Evolutionary conservation across 2,888 invertebrate genomes (phyloP).

Genomic region (Poecilobothrus nobilitatus): DNA sequence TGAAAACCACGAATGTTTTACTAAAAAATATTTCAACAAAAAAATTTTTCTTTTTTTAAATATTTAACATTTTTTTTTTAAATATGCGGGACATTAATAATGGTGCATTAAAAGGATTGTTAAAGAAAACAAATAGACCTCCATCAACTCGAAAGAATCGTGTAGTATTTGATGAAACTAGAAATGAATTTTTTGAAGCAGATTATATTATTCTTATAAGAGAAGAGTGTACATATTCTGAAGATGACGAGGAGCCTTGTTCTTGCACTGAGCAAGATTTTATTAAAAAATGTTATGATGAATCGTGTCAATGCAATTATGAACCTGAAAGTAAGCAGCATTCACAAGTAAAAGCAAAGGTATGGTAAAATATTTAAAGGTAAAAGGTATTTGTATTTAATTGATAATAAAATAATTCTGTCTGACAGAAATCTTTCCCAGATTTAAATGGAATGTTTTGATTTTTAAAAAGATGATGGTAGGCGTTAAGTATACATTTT

Average conservation of each 20-base stretch:
- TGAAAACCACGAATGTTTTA: too few relatives aligned
- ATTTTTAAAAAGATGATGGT: too few relatives aligned
- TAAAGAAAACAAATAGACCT: constrained; percentile 64
- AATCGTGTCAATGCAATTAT: constrained; percentile 56
- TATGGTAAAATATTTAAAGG: too few relatives aligned
- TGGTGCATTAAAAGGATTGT: constrained; percentile 45
- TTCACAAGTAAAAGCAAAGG: not conserved
- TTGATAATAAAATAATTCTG: not conserved
- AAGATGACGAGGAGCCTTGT: constrained; percentile 66
- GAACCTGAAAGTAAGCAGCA: constrained; percentile 35
- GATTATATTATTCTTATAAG: constrained; percentile 85
- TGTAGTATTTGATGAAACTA: constrained; percentile 80
- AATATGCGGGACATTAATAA: constrained; percentile 45
- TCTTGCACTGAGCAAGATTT: constrained; percentile 64
- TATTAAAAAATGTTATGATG: constrained; percentile 56
- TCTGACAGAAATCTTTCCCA: not conserved
- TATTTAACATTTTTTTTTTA: not conserved
- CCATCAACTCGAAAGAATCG: constrained; percentile 63
- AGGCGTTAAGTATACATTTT: too few relatives aligned
- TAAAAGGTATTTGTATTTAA: too few relatives aligned
- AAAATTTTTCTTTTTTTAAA: not conserved
- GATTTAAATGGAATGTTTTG: too few relatives aligned
- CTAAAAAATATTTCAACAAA: not conserved
- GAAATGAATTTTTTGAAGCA: constrained; percentile 85
- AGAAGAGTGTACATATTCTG: constrained; percentile 77